A percentile compares a stretch with the other conserved stretches of the same genome.
Evolutionary conservation across 2,797 vertebrate species (phyloP).

Genomic region (Tamandua tetradactyla): DNA sequence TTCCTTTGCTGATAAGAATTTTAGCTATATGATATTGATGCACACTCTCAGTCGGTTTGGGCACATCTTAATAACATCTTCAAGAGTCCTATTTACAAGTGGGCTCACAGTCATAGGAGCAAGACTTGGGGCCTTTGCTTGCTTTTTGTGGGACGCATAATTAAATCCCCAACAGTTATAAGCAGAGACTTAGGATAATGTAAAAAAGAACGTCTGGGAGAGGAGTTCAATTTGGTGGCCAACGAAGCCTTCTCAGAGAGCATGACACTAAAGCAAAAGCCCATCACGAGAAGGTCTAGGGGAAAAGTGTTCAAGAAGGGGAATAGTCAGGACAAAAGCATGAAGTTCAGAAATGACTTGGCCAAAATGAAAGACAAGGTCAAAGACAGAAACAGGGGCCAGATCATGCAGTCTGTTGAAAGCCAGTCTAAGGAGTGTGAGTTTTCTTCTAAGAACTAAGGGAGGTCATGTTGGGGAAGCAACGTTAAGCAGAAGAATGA

Average conservation of each 20-base stretch:
- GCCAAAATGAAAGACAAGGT: neutral
- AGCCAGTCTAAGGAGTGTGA: neutral
- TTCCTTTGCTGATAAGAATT: too few species aligned
- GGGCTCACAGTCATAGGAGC: too few species aligned
- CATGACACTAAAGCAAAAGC: neutral
- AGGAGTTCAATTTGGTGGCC: neutral
- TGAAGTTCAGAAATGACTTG: neutral
- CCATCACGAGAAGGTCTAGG: neutral
- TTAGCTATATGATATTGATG: too few species aligned
- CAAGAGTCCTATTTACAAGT: too few species aligned
- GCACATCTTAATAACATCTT: too few species aligned
- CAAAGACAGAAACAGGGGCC: neutral
- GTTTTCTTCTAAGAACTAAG: neutral
- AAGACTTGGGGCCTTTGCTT: too few species aligned
- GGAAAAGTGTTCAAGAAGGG: neutral
- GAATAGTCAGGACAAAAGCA: neutral
- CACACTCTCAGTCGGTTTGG: too few species aligned
- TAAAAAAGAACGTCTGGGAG: neutral
- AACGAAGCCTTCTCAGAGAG: conserved; percentile 14
- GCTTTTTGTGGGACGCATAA: too few species aligned
- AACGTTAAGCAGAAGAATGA: neutral
- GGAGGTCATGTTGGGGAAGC: neutral
- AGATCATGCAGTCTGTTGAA: neutral
- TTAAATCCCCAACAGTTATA: too few species aligned
- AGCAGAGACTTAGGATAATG: too few species aligned